A percentile compares a stretch with the other conserved stretches of the same genome.
These are phyloP conservation scores for Coregonus sp. DNA, from an alignment of 2,797 vertebrate genomes.

Conservation along the genomic window DNA sequence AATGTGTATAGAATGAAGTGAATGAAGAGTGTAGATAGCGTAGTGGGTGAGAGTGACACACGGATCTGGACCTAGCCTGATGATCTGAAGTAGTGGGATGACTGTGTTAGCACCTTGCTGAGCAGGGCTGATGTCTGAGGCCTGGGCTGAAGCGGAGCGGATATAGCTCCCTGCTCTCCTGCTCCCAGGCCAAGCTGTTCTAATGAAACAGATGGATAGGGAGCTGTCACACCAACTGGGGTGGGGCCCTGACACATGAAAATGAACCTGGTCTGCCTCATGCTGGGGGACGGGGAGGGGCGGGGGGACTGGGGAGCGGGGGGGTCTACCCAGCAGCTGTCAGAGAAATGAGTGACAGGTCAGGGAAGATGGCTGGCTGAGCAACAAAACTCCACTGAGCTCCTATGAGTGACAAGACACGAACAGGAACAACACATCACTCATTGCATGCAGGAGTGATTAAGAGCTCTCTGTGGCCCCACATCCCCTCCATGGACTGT, in stretches of 20 bases:
- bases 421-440: conserved; percentile 63
- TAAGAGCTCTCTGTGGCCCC: not conserved
- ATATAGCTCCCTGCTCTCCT: conserved; percentile 55
- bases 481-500: not conserved
- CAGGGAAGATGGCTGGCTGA: conserved; percentile 66
- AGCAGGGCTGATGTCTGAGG: conserved; percentile 59
- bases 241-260: conserved; percentile 78
- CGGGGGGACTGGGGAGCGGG: conserved; percentile 35
- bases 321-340: conserved; percentile 62
- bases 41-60: not conserved
- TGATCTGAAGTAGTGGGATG: conserved; percentile 53
- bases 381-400: conserved; percentile 64
- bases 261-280: conserved; percentile 74
- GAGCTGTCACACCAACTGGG: conserved; percentile 76
- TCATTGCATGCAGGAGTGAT: conserved; percentile 40
- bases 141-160: conserved; percentile 38
- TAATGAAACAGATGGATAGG: conserved; percentile 82
- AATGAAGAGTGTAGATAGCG: not conserved
- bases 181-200: conserved; percentile 76
- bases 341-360: conserved; percentile 76
- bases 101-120: conserved; percentile 60
- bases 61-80: conserved; percentile 49
- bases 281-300: conserved; percentile 57
- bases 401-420: conserved; percentile 63
- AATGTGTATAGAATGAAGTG: not conserved